Percentiles rank a stretch among this genome's conserved stretches.
Conservation (phyloP, 2,797 vertebrate genomes). For the Pogonophryne albipinna region DNA sequence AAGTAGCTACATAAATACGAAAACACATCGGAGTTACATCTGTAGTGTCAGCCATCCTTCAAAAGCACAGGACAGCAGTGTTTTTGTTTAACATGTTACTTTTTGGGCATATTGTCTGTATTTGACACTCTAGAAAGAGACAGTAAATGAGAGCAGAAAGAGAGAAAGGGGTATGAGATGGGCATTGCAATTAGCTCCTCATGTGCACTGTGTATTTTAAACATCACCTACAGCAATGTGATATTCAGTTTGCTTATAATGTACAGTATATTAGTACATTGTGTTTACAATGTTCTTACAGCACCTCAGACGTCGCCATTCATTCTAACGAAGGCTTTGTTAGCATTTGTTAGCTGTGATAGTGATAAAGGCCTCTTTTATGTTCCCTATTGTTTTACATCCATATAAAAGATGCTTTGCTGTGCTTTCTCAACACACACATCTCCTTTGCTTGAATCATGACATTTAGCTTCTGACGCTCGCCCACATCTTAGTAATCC, state of each 20-base stretch:
- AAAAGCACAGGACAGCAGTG: slow-evolving; percentile 4
- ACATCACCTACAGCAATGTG: not conserved
- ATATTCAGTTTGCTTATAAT: not conserved
- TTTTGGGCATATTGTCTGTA: not conserved
- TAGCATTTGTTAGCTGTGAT: slow-evolving; percentile 18
- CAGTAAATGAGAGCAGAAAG: not conserved
- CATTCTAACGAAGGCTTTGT: slow-evolving; percentile 3
- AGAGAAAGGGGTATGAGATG: not conserved
- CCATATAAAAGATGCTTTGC: slow-evolving; percentile 20
- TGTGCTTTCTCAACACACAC: slow-evolving; percentile 24
- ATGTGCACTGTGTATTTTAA: not conserved
- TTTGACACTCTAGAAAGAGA: not conserved
- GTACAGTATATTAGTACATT: not conserved
- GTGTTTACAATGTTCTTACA: not conserved
- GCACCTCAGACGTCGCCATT: not conserved
- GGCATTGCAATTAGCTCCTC: not conserved
- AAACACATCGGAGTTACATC: not conserved
- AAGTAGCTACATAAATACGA: slow-evolving; percentile 1
- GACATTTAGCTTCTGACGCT: slow-evolving; percentile 58
- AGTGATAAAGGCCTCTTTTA: slow-evolving; percentile 19
- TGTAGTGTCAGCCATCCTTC: not conserved
- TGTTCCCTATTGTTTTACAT: slow-evolving; percentile 9
- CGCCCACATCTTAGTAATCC: slow-evolving; percentile 70
- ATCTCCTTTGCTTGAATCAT: slow-evolving; percentile 48
- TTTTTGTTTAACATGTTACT: slow-evolving; percentile 1